These are phyloP conservation scores for Latheticus oryzae DNA, from an alignment of 2,888 invertebrate species.

Conservation along the genomic window DNA sequence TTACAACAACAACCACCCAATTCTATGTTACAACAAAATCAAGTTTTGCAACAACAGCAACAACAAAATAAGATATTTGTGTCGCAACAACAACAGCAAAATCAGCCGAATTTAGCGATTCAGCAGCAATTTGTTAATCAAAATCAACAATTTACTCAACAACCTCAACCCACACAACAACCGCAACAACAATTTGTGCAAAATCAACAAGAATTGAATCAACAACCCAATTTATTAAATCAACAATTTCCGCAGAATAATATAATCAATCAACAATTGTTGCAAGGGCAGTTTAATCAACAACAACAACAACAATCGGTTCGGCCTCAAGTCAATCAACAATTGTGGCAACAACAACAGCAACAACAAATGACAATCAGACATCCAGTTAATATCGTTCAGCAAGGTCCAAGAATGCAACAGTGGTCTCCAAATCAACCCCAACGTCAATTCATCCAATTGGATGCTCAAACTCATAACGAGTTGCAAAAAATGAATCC, in stretches of 20 bases:
- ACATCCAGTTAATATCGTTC: constrained; percentile 40
- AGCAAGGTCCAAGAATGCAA: constrained; percentile 54
- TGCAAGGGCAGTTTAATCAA: constrained; percentile 56
- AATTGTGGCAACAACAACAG: constrained; percentile 47
- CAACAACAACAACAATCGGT: constrained; percentile 41
- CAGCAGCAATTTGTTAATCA: constrained; percentile 43
- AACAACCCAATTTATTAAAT: constrained; percentile 58
- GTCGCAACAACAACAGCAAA: constrained; percentile 64
- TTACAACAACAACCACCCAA: constrained; percentile 67
- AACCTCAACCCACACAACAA: no score
- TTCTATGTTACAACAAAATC: constrained; percentile 53
- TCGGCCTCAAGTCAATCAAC: constrained; percentile 37
- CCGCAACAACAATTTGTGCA: constrained; percentile 32
- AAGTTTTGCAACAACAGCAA: constrained; percentile 50
- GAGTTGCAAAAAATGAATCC: constrained; percentile 85
- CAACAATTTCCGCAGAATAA: constrained; percentile 31
- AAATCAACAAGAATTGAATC: constrained; percentile 6
- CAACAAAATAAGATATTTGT: constrained; percentile 51
- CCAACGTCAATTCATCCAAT: constrained; percentile 79
- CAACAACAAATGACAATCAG: constrained; percentile 43
- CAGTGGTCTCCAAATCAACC: constrained; percentile 62
- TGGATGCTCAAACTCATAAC: constrained; percentile 86
- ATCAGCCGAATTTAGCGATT: constrained; percentile 5
- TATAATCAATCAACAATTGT: constrained; percentile 20
- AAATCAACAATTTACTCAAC: constrained; percentile 54